phyloP scores from a whole-genome alignment of 1,140 invertebrate genomes.

The Drosophila repletoides region DNA sequence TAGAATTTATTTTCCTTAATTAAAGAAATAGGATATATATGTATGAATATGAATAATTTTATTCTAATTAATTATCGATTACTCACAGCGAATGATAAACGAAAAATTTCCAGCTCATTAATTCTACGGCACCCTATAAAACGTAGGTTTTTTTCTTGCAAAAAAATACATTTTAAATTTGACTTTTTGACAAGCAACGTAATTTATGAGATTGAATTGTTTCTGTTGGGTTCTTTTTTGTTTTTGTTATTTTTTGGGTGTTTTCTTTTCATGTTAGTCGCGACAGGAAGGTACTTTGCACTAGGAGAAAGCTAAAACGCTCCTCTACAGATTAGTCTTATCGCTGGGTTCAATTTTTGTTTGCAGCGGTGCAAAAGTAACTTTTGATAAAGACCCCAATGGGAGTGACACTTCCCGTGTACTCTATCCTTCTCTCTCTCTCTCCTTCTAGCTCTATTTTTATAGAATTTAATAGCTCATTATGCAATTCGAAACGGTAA shows the following conservation, averaged over 20 bases:
- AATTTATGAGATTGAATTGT: no score
- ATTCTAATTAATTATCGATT: no score
- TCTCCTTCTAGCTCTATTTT: not conserved
- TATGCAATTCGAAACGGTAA: not conserved
- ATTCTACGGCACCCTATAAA: no score
- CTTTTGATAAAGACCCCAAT: conserved; percentile 17
- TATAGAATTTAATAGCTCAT: not conserved
- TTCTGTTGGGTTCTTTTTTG: not conserved
- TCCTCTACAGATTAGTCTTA: conserved; percentile 55
- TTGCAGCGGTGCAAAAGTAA: conserved; percentile 14
- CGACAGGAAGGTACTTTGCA: conserved; percentile 54
- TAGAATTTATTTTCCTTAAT: no score
- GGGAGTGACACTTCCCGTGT: not conserved
- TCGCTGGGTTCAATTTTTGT: conserved; percentile 60
- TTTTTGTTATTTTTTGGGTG: conserved; percentile 11
- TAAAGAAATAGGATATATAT: no score
- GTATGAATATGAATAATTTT: no score
- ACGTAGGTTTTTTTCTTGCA: no score
- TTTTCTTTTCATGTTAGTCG: conserved; percentile 11
- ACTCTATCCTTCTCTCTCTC: not conserved
- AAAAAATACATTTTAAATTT: not conserved
- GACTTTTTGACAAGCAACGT: no score
- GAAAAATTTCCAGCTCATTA: no score
- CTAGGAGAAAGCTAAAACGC: conserved; percentile 24
- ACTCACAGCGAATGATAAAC: no score